Evolutionary conservation across 2,888 invertebrate genomes (phyloP), one percentile per base, ranked within the genome.

Genomic region (Thereva unica): DNA sequence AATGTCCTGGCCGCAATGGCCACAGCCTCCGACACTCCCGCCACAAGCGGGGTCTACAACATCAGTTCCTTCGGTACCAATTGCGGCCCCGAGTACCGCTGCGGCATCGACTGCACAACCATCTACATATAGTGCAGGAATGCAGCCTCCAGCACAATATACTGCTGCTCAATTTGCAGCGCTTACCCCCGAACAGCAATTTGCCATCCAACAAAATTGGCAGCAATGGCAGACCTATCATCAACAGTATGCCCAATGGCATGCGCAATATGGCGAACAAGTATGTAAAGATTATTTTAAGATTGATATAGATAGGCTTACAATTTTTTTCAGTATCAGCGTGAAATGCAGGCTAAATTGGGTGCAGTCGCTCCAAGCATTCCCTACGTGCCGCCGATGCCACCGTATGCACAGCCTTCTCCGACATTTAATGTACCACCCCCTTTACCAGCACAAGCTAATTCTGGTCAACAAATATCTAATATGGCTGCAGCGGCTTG

Each of bases 191-290:
- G 80, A 80, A 41, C 80, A 80, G 64, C 80, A 80, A 68, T 79
- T 74, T 64, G 80, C 80, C 0, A 71, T 80, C 41, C 80, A 80
- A 61, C 80, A 80, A 65, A 79, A 80, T 70, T 80, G 80, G 79
- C 79, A 79, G 67, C 80, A 81, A 71, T 81, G 80, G 80, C 80
- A 80, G 69, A 76, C 76, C 1, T 68, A 81, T 71, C 79, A 80
- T 38, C 77, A 78, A 41, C 80, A 81, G 66, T 80, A 80, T 64
- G 80, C 80, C 5, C 78, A 78, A 56, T 81, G 80, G 80, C 78
- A 80, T 72, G 80, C 80, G 2, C 80, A 80, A 68, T 81, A 80
- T 69, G 80, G 80, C 5, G 80, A 81, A 67, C 80, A 80, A 75
- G 80, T 80, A 67, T 71, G 71, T 69, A 42, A n/a, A 23, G 45